Conservation (phyloP, 2,797 vertebrate genomes). For the Telmatherina bonti region DNA sequence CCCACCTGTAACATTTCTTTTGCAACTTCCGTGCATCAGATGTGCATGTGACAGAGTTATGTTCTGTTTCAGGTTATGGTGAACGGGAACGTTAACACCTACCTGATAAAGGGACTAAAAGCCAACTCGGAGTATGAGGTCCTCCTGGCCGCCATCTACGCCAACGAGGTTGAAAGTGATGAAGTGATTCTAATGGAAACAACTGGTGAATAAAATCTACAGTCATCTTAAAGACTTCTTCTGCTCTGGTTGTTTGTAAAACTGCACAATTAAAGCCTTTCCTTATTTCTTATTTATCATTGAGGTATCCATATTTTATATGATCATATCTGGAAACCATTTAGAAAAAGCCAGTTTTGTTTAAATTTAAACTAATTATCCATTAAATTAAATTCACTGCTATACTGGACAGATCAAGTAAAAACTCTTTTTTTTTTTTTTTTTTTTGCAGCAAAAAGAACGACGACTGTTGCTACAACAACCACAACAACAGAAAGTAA, state of each 20-base stretch:
- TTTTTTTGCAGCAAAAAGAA: conserved; percentile 66
- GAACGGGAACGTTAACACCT: conserved; percentile 81
- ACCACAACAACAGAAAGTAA: conserved; percentile 74
- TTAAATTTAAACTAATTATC: neutral
- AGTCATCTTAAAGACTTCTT: neutral
- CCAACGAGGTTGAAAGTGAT: conserved; percentile 89
- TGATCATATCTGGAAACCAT: neutral
- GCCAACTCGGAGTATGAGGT: conserved; percentile 89
- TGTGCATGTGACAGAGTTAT: neutral
- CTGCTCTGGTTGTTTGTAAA: neutral
- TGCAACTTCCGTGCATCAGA: neutral
- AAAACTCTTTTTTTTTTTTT: conserved; percentile 10
- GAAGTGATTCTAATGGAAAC: conserved; percentile 83
- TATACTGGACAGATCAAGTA: neutral
- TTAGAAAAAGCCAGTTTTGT: neutral
- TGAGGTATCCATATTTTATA: neutral
- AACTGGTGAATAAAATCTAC: conserved; percentile 81
- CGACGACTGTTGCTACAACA: conserved; percentile 69
- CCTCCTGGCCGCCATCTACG: conserved; percentile 87
- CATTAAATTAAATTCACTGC: neutral
- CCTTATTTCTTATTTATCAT: neutral
- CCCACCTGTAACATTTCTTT: no score
- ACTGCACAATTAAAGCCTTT: neutral
- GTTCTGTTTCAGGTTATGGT: conserved; percentile 82
- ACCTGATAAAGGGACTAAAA: conserved; percentile 85